Conservation (phyloP, 2,888 invertebrate genomes). For the Allophyes oxyacanthae region DNA sequence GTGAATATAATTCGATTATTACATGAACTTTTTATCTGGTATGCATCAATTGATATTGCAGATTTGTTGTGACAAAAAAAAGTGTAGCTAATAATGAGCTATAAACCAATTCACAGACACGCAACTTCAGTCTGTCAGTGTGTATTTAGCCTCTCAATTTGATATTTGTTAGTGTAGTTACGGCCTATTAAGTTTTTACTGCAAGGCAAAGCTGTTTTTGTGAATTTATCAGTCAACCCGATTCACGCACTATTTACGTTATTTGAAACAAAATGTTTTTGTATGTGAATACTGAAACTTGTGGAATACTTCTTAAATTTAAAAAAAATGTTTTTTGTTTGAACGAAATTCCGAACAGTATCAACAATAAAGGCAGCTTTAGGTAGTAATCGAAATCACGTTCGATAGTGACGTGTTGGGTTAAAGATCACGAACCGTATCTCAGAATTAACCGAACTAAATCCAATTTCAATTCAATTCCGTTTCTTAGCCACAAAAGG, state of each 20-base stretch:
- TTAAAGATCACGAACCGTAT: conserved; percentile 33
- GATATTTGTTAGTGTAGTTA: conserved; percentile 34
- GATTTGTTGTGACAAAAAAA: conserved; percentile 29
- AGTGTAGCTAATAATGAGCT: conserved; percentile 16
- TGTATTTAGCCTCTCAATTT: conserved; percentile 35
- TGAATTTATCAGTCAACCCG: conserved; percentile 38
- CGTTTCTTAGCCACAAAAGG: conserved; percentile 16
- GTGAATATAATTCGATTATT: conserved; percentile 16
- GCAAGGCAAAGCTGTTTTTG: conserved; percentile 34
- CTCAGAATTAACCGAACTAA: conserved; percentile 22
- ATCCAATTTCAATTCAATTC: conserved; percentile 27
- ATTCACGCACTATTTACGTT: conserved; percentile 52
- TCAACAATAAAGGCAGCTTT: not conserved
- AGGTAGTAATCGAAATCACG: conserved; percentile 4
- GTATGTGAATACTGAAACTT: not conserved
- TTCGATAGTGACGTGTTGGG: conserved; percentile 27
- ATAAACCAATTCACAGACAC: conserved; percentile 39
- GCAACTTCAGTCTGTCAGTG: conserved; percentile 37
- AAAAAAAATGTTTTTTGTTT: conserved; percentile 11
- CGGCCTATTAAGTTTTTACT: conserved; percentile 45
- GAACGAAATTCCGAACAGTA: not conserved
- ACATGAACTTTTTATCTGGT: conserved; percentile 17
- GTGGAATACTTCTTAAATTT: not conserved
- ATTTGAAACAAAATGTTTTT: conserved; percentile 16
- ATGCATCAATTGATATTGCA: conserved; percentile 11